These are phyloP conservation scores for Bhutanitis thaidina DNA, from an alignment of 2,888 invertebrate genomes.

Conservation along the genomic window DNA sequence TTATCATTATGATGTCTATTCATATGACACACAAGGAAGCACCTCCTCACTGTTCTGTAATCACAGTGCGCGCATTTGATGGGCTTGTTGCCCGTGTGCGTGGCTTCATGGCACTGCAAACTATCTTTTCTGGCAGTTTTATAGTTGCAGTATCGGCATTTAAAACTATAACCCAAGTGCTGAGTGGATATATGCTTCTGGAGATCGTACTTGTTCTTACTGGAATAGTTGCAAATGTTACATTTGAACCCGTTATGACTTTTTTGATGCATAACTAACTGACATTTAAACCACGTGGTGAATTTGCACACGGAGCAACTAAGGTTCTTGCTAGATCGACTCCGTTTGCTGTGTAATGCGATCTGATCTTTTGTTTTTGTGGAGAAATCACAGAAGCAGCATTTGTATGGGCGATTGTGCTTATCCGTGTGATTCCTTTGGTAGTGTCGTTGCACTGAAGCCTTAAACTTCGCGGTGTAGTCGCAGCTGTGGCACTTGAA, in stretches of 20 bases:
- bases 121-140: conserved; percentile 44
- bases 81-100: conserved; percentile 53
- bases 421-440: conserved; percentile 54
- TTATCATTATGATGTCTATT: conserved; percentile 40
- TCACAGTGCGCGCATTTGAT: conserved; percentile 47
- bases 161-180: conserved; percentile 47
- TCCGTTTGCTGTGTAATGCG: conserved; percentile 54
- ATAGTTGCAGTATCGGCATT: conserved; percentile 53
- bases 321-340: conserved; percentile 33
- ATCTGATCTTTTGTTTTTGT: conserved; percentile 65
- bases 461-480: conserved; percentile 54
- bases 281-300: conserved; percentile 48
- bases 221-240: conserved; percentile 41
- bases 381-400: conserved; percentile 55
- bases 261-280: conserved; percentile 50
- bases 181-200: conserved; percentile 44
- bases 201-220: conserved; percentile 51
- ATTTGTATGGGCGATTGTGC: conserved; percentile 50
- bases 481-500: conserved; percentile 51
- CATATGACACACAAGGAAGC: conserved; percentile 44
- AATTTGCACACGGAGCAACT: conserved; percentile 42
- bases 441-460: conserved; percentile 57
- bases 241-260: conserved; percentile 50
- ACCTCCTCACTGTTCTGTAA: conserved; percentile 44
- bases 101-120: conserved; percentile 46